phyloP scores from a whole-genome alignment of 1,140 invertebrate genomes.

The Lucilia sericata region DNA sequence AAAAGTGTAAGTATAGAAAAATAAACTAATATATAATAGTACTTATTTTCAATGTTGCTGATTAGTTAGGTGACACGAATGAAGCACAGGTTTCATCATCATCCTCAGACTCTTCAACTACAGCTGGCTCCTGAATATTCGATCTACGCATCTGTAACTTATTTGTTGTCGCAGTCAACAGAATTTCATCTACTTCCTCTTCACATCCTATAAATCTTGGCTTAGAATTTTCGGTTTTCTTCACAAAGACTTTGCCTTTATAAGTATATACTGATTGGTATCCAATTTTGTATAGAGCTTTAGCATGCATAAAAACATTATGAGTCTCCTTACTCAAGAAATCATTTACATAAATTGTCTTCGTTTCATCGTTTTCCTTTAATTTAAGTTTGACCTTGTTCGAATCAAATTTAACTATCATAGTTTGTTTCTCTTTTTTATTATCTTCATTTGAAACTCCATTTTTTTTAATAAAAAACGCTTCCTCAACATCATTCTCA shows the following conservation, averaged over 20 bases:
- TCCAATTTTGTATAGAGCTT: neutral
- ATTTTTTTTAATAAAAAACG: neutral
- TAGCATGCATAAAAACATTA: neutral
- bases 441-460: too few species aligned
- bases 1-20: too few species aligned
- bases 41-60: too few species aligned
- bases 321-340: neutral
- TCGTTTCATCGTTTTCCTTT: neutral
- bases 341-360: neutral
- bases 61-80: neutral
- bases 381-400: neutral
- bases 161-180: neutral
- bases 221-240: neutral
- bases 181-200: neutral
- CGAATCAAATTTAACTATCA: neutral
- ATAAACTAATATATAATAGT: too few species aligned
- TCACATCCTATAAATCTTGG: neutral
- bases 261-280: neutral
- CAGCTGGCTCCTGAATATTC: neutral
- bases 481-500: neutral
- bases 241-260: neutral
- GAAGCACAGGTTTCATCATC: neutral
- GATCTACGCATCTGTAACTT: neutral
- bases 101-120: neutral
- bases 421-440: neutral